Evolutionary conservation across 2,888 invertebrate genomes (phyloP), one percentile per base, ranked within the genome.

Genomic region (Sarcophaga subvicina): DNA sequence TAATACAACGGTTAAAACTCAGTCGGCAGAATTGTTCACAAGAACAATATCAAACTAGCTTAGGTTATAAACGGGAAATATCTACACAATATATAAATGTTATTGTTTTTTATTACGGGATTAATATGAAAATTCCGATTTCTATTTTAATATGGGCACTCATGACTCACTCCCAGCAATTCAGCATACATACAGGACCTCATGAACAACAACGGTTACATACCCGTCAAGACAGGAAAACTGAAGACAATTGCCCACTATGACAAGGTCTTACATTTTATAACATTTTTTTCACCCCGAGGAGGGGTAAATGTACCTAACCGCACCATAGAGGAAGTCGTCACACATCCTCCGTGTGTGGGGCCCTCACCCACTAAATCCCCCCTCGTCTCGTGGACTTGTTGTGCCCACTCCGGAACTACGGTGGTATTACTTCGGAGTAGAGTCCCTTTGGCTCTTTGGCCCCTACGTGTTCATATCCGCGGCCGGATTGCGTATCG

Each of bases 141-240:
- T 17, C 8, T 12, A n/a, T 45, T 67, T 10, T 47, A 69, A 11
- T 69, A 8, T n/a, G 69, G 69, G 47, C 49, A 49, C 20, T 69
- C 10, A 47, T 22, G 12, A 69, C 47, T 25, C 75, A 62, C n/a
- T 49, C 49, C 12, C 49, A 54, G 17, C 22, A 70, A 25, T 54
- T 59, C 2, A 17, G 27, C 20, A 20, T 20, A 20, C 64, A 54
- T 49, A 54, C 66, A 66, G 14, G 67, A 77, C n/a, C 25, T 77
- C 5, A 77, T 59, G 3, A 77, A 67, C 54, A 78, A 78, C 45
- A 60, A 78, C 14, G 27, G 27, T 3, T 64, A 25, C 25, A 4
- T 64, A 64, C 3, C 27, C 11, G 25, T 25, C 11, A 27, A 64
- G 22, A 11, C 12, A 64, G 64, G 64, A 22, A 25, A 64, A 64